These are phyloP conservation scores for Adrianichthys oophorus DNA, from an alignment of 2,797 vertebrate genomes.

Conservation along the genomic window DNA sequence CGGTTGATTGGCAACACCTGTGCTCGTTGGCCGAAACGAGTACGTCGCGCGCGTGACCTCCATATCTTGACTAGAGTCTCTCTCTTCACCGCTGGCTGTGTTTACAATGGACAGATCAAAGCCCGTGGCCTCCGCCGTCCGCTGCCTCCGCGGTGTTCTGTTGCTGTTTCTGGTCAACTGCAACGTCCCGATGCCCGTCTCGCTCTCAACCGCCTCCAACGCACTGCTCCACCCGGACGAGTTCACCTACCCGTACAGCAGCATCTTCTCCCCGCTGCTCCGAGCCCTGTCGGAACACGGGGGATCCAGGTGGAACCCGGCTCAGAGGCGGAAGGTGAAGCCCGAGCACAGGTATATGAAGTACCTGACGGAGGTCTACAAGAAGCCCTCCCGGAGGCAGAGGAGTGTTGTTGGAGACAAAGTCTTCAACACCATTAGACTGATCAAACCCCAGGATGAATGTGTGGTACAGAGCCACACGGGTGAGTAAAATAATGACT, in stretches of 20 bases:
- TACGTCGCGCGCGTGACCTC: conserved; percentile 44
- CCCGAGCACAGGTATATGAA: conserved; percentile 85
- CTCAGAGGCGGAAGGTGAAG: conserved; percentile 57
- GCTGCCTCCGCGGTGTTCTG: conserved; percentile 29
- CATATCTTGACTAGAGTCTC: conserved; percentile 35
- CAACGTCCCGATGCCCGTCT: conserved; percentile 16
- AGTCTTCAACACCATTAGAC: conserved; percentile 88
- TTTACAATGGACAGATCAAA: conserved; percentile 60
- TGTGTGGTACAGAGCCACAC: conserved; percentile 60
- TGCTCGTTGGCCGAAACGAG: conserved; percentile 44
- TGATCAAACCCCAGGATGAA: conserved; percentile 85
- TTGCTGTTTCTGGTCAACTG: conserved; percentile 52
- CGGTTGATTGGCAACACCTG: conserved; percentile 78
- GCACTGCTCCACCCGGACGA: conserved; percentile 33
- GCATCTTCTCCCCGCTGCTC: conserved; percentile 81
- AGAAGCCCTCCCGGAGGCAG: conserved; percentile 80
- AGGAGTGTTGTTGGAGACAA: conserved; percentile 75
- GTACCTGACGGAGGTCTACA: conserved; percentile 91
- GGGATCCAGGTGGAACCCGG: conserved; percentile 62
- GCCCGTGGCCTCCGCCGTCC: conserved; percentile 32
- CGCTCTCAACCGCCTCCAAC: conserved; percentile 17
- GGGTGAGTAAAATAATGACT: conserved; percentile 57
- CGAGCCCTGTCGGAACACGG: conserved; percentile 81
- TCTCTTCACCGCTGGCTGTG: conserved; percentile 28
- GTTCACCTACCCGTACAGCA: conserved; percentile 53